Evolutionary conservation across 2,797 vertebrate genomes (phyloP), one percentile per base, ranked within the genome.

Genomic region (Decapterus maruadsi): DNA sequence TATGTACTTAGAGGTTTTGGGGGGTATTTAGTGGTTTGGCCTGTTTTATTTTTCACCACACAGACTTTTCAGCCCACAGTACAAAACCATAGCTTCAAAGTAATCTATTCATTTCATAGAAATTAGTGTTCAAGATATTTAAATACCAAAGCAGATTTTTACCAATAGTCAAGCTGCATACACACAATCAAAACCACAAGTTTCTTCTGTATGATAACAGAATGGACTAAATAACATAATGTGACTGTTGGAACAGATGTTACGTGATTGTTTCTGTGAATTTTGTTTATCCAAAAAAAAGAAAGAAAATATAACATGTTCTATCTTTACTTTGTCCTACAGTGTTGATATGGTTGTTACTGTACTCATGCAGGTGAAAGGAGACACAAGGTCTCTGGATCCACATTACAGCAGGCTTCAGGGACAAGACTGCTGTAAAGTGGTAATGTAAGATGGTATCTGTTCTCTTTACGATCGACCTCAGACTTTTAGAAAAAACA

Each of bases 21-120:
- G 72, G 58, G 51, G 54, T 75, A 81, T 83, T 89, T 63, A 84
- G 83, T 81, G 80, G 85, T 82, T 83, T 75, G 53, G 77, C 76
- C 68, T 54, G 77, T 77, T 81, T 75, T 78, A 50, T 60, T 84
- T 89, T 69, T 54, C 69, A 86, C 78, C 69, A 20, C 83, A 75
- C 45, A 31, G 59, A 48, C 34, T 63, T 31, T 36, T 74, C 36
- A 77, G 56, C 31, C 56, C 69, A 51, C 53, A 19, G 77, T 20
- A 26, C 67, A 68, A 58, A 82, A 76, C 72, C 38, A 78, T 11
- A 68, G 68, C 57, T 59, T 80, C 31, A 63, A 62, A 77, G 72
- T 65, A 76, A 53, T 51, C 46, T 38, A 61, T 17, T 61, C 36
- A 45, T 68, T 73, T 51, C 50, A 66, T 8, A 57, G 2, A 59